Evolutionary conservation across 2,113 vertebrate genomes (phyloP), one percentile per base, ranked within the genome.

Genomic region (Phrynosoma platyrhinos): DNA sequence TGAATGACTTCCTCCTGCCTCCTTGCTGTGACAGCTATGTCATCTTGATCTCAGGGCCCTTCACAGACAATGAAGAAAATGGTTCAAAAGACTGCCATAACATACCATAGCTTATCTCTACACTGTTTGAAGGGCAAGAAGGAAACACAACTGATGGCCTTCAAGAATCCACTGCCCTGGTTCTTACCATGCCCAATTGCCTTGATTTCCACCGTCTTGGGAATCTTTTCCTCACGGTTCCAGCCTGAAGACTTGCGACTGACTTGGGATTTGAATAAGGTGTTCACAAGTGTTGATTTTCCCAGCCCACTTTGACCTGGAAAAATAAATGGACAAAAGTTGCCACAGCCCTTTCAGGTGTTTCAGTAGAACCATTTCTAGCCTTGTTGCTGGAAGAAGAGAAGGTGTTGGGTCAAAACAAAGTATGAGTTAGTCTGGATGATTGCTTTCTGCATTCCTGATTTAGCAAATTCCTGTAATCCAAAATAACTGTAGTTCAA

Each of bases 211-310:
- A 99, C 98, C 0, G 98, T 99, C 96, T 98, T 99, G 77, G 98
- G 98, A 87, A 99, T 98, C 96, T 99, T 99, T 92, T 99, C 98
- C 82, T 99, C 98, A 5, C 98, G 97, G 85, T 96, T 97, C 98
- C 98, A 99, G 68, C 98, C 97, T 12, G 98, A 97, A 75, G 96
- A 98, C 95, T 97, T 98, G 92, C 98, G 98, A 96, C 98, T 99
- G 93, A 99, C 98, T 95, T 99, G 98, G 90, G 98, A 99, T 96
- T 99, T 99, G 95, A 99, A 99, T 71, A 99, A 96, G 0, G 98
- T 99, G 95, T 99, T 99, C 82, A 99, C 96, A 93, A 99, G 72
- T 0, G 98, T 99, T 0, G 98, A 99, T 93, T 99, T 99, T 66
- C 98, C 98, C 66, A 99, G 95, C 64, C 98, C 98, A 0, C 98